Base-by-base conservation (phyloP, 1,140 invertebrate genomes). In the Copidosoma floridanum region DNA sequence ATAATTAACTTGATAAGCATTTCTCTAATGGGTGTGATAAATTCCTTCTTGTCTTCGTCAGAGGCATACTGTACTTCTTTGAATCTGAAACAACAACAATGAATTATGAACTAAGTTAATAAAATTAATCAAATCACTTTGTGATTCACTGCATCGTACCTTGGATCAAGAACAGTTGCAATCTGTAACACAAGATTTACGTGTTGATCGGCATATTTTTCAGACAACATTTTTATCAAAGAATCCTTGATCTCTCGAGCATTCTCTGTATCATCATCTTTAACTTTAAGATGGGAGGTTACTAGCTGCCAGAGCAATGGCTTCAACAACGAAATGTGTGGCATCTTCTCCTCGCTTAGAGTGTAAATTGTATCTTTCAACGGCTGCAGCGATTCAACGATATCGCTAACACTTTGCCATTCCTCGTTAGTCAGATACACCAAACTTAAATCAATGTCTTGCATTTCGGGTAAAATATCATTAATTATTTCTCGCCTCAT, bases 311-410 rank as follows among this genome's bases (percentile, higher is more conserved):
- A 80, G 18, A 83, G 69, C n/a, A 85, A 65, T 16, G 83, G 83
- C 64, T 83, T 84, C 4, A 85, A 57, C 2, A 85, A 63, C 0
- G 83, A 85, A 63, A 83, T 78, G 0, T 82, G 63, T 24, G 83
- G 82, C 64, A 80, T 80, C 61, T 81, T 83, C 54, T 84, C 82
- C 64, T 84, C 82, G 51, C 79, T 79, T 0, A 85, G 68, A 0
- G 83, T 84, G 68, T 82, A 78, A 20, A 82, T 81, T 3, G 82
- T 83, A n/a, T 83, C 81, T 78, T 83, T 83, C 21, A 84, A 83
- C 2, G 82, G 82, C 23, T 82, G 77, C 0, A 84, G 68, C 12
- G 82, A 81, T 26, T 68, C 70, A 3, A 83, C 73, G 6, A 84
- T 65, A 63, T 83, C 82, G 32, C 77, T 74, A n/a, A 83, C 68